Conservation (phyloP, 2,797 vertebrate genomes). For the Alauda arvensis region DNA sequence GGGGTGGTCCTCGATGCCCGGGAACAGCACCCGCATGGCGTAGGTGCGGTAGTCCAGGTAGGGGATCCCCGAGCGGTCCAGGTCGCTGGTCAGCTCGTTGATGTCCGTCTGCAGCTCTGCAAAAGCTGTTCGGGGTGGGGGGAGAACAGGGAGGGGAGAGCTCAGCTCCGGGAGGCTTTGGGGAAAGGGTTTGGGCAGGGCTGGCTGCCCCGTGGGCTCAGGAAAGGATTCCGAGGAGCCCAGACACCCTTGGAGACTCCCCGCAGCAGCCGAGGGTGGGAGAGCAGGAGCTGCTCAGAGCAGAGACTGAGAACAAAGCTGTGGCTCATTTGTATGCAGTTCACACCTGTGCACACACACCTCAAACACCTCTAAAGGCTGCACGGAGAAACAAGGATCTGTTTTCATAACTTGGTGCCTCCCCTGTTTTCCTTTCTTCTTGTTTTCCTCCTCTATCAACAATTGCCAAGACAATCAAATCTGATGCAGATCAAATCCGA, state of each 20-base stretch:
- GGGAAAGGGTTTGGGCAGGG: background rate
- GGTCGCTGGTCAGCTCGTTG: slow-evolving; percentile 93
- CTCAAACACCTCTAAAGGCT: slow-evolving; percentile 22
- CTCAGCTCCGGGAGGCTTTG: background rate
- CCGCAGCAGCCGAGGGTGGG: background rate
- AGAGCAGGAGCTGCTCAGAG: background rate
- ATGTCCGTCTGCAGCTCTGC: slow-evolving; percentile 89
- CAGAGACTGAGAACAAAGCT: slow-evolving; percentile 41
- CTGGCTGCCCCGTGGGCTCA: background rate
- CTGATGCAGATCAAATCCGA: slow-evolving; percentile 24
- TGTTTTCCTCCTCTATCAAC: background rate
- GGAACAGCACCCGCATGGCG: slow-evolving; percentile 94
- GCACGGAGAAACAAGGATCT: slow-evolving; percentile 2
- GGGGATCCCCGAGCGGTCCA: slow-evolving; percentile 92
- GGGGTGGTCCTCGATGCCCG: slow-evolving; percentile 93
- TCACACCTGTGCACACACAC: slow-evolving; percentile 37
- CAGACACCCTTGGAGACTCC: background rate
- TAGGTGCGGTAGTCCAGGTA: slow-evolving; percentile 93
- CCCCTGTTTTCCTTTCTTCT: slow-evolving; percentile 1
- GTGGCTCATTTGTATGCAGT: slow-evolving; percentile 47
- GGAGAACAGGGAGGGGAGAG: background rate
- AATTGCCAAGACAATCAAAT: slow-evolving; percentile 7
- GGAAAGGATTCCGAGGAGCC: background rate
- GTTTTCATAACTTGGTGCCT: slow-evolving; percentile 10
- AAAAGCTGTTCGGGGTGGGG: slow-evolving; percentile 74